Evolutionary conservation across 2,113 vertebrate genomes (phyloP).

Genomic region (Pogona vitticeps): DNA sequence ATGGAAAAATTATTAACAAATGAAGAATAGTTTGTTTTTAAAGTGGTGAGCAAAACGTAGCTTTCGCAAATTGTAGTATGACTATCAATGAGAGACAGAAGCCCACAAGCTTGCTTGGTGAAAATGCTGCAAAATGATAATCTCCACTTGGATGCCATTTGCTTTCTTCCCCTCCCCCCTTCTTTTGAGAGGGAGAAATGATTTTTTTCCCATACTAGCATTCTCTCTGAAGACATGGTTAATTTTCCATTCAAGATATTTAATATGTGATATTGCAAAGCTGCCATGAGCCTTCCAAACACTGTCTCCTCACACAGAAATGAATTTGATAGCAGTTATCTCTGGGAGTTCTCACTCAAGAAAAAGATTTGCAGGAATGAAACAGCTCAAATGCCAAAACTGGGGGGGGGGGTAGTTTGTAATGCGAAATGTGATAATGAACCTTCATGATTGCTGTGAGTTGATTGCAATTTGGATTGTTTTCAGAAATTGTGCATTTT

Average conservation of each 20-base stretch:
- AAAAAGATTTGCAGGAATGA: not conserved
- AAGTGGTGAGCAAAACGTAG: not conserved
- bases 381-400: not conserved
- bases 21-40: not conserved
- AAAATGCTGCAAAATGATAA: not conserved
- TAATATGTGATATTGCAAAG: not conserved
- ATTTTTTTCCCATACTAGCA: not conserved
- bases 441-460: not conserved
- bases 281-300: too few relatives aligned
- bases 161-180: not conserved
- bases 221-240: not conserved
- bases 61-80: not conserved
- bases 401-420: not conserved
- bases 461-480: not conserved
- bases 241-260: not conserved
- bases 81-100: not conserved
- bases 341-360: not conserved
- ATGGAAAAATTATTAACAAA: not conserved
- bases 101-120: not conserved
- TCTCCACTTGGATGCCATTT: not conserved
- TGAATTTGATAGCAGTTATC: not conserved
- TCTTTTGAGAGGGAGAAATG: not conserved
- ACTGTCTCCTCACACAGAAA: not conserved
- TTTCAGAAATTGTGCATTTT: slow-evolving; percentile 51
- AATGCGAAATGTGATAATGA: not conserved